These are phyloP conservation scores for Cotesia glomerata DNA, from an alignment of 1,140 invertebrate genomes.

Conservation along the genomic window DNA sequence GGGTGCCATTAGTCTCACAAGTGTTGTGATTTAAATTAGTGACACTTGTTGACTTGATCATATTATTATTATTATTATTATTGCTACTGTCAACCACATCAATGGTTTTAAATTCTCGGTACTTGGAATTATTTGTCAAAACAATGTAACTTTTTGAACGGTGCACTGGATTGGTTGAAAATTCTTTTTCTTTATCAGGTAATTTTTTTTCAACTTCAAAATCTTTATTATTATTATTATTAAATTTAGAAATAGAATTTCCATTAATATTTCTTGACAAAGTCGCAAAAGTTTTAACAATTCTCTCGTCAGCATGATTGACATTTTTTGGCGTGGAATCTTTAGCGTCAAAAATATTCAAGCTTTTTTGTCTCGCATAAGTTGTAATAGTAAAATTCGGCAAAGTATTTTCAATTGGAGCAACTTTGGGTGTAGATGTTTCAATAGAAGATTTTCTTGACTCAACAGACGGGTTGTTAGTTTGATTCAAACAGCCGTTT, in stretches of 20 bases:
- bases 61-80: no score
- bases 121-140: constrained; percentile 45
- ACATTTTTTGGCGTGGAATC: background rate
- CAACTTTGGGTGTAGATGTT: constrained; percentile 42
- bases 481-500: constrained; percentile 30
- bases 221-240: background rate
- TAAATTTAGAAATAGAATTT: background rate
- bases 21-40: constrained; percentile 35
- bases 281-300: constrained; percentile 39
- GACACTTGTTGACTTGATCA: constrained; percentile 41
- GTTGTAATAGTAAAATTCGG: constrained; percentile 61
- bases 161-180: constrained; percentile 37
- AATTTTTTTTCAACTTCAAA: background rate
- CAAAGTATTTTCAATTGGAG: constrained; percentile 53
- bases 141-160: constrained; percentile 57
- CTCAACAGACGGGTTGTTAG: constrained; percentile 4
- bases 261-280: constrained; percentile 19
- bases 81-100: background rate
- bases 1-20: background rate
- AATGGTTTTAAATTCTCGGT: constrained; percentile 22
- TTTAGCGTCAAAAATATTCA: constrained; percentile 52
- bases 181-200: background rate
- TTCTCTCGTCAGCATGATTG: constrained; percentile 23
- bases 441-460: constrained; percentile 7
- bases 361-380: constrained; percentile 50